Conservation (phyloP, 1,140 invertebrate species). For the Diploscapter pachys region DNA sequence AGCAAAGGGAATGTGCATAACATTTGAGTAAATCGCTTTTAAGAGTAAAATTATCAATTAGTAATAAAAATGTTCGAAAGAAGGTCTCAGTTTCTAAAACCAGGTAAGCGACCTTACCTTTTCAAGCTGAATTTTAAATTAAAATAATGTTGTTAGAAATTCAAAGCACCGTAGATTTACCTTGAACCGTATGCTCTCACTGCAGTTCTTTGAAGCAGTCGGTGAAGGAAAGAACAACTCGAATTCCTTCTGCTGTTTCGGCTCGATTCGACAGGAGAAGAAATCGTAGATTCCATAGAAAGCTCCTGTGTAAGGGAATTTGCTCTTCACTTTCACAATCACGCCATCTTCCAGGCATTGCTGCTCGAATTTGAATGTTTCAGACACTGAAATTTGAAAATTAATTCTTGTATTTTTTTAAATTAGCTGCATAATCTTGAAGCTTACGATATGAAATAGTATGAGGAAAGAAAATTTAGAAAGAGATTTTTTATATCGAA, state of each 20-base stretch:
- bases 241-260: constrained; percentile 49
- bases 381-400: constrained; percentile 44
- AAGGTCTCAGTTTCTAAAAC: too few species aligned
- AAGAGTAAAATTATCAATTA: too few species aligned
- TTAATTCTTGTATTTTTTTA: constrained; percentile 3
- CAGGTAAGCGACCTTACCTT: too few species aligned
- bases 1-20: too few species aligned
- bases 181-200: constrained; percentile 53
- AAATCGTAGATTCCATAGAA: constrained; percentile 58
- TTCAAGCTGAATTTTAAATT: too few species aligned
- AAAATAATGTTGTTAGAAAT: not conserved
- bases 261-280: constrained; percentile 55
- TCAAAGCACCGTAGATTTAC: constrained; percentile 25
- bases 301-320: constrained; percentile 56
- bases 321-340: constrained; percentile 39
- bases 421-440: too few species aligned
- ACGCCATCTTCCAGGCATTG: constrained; percentile 51
- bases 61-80: too few species aligned
- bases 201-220: constrained; percentile 49
- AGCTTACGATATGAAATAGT: too few species aligned
- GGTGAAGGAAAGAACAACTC: constrained; percentile 56
- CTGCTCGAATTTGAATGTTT: constrained; percentile 53
- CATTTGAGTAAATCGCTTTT: too few species aligned
- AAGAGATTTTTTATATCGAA: too few species aligned
- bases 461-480: too few species aligned